Conservation (phyloP, 2,888 invertebrate genomes). For the Rutpela maculata region DNA sequence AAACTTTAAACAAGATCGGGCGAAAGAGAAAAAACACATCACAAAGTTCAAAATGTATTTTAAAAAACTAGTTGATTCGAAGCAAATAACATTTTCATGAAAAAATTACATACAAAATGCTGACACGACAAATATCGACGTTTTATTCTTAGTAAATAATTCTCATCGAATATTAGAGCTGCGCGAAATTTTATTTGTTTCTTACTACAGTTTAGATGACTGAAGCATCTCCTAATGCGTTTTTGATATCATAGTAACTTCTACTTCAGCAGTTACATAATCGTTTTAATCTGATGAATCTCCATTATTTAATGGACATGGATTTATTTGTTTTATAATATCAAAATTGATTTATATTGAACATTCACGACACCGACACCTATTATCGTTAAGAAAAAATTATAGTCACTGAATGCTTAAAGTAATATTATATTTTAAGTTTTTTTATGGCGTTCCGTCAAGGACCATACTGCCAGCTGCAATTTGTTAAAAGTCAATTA, state of each 20-base stretch:
- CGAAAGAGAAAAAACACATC: slow-evolving; percentile 12
- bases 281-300: not conserved
- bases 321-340: not conserved
- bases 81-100: not conserved
- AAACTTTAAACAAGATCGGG: slow-evolving; percentile 37
- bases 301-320: not conserved
- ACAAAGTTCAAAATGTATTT: slow-evolving; percentile 20
- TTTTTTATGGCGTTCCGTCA: too few relatives aligned
- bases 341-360: slow-evolving; percentile 5
- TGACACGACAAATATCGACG: not conserved
- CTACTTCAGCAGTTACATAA: slow-evolving; percentile 1
- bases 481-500: too few relatives aligned
- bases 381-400: not conserved
- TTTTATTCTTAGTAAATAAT: not conserved
- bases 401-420: too few relatives aligned
- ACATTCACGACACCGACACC: not conserved
- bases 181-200: not conserved
- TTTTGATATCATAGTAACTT: not conserved
- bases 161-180: not conserved
- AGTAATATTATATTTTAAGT: too few relatives aligned
- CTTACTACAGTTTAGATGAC: not conserved
- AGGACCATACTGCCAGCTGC: too few relatives aligned
- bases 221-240: not conserved
- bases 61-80: not conserved
- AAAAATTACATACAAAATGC: not conserved